Conservation (phyloP, 2,113 vertebrate species). For the Eretmochelys imbricata region DNA sequence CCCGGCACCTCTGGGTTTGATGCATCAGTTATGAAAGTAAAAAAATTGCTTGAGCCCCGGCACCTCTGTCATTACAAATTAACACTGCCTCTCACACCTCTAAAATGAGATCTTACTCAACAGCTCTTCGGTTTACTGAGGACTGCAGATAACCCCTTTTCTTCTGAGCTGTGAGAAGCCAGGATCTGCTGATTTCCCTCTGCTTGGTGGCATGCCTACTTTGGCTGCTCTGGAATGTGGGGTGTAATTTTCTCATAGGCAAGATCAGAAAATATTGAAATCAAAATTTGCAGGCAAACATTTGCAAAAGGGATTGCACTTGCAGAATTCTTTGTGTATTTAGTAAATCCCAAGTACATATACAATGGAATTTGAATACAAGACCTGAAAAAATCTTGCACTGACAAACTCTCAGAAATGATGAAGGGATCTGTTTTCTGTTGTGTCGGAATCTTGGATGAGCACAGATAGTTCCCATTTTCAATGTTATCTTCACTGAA, state of each 20-base stretch:
- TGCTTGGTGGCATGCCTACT: not conserved
- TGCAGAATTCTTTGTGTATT: not conserved
- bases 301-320: slow-evolving; percentile 4
- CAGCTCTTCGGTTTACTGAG: not conserved
- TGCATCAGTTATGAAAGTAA: too few relatives aligned
- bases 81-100: not conserved
- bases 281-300: slow-evolving; percentile 35
- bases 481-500: slow-evolving; percentile 25
- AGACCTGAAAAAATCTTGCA: not conserved
- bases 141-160: not conserved
- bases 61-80: too few relatives aligned
- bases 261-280: slow-evolving; percentile 14
- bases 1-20: too few relatives aligned
- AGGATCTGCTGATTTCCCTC: not conserved
- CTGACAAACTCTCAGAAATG: not conserved
- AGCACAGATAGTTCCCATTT: not conserved
- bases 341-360: not conserved
- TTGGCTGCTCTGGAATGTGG: not conserved
- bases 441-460: not conserved
- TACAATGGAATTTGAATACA: not conserved
- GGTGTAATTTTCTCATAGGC: not conserved
- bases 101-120: not conserved
- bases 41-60: too few relatives aligned
- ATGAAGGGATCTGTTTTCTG: not conserved
- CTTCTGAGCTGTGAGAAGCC: not conserved